Conservation (phyloP, 1,140 invertebrate genomes). For the Dysdera silvatica region DNA sequence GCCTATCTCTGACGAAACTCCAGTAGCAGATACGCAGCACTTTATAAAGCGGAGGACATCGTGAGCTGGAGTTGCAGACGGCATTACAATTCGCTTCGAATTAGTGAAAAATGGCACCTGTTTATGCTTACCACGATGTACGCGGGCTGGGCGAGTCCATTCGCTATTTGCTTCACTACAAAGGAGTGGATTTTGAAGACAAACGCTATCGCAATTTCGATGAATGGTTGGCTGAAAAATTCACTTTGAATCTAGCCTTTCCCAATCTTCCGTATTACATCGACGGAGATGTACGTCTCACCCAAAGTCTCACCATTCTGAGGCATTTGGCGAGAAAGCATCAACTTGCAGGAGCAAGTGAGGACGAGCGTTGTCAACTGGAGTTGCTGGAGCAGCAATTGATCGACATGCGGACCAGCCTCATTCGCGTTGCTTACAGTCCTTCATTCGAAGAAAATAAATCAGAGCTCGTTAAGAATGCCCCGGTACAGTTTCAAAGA, state of each 20-base stretch:
- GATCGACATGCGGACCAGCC: slow-evolving; percentile 45
- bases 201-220: slow-evolving; percentile 37
- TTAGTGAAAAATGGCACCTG: no score
- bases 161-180: slow-evolving; percentile 61
- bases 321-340: slow-evolving; percentile 46
- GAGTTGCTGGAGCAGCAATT: slow-evolving; percentile 47
- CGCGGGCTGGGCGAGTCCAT: slow-evolving; percentile 63
- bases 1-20: no score
- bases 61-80: no score
- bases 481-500: slow-evolving; percentile 39
- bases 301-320: slow-evolving; percentile 50
- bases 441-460: slow-evolving; percentile 33
- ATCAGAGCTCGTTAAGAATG: slow-evolving; percentile 32
- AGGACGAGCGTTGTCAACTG: slow-evolving; percentile 43
- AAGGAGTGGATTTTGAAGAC: slow-evolving; percentile 61
- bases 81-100: no score
- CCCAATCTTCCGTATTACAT: slow-evolving; percentile 40
- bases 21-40: no score
- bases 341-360: slow-evolving; percentile 39
- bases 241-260: slow-evolving; percentile 38
- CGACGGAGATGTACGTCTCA: slow-evolving; percentile 35
- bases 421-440: slow-evolving; percentile 37
- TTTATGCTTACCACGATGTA: slow-evolving; percentile 53
- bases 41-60: no score
- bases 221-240: slow-evolving; percentile 39